Base-by-base conservation (phyloP, 1,140 invertebrate species). In the Acromyrmex charruanus region DNA sequence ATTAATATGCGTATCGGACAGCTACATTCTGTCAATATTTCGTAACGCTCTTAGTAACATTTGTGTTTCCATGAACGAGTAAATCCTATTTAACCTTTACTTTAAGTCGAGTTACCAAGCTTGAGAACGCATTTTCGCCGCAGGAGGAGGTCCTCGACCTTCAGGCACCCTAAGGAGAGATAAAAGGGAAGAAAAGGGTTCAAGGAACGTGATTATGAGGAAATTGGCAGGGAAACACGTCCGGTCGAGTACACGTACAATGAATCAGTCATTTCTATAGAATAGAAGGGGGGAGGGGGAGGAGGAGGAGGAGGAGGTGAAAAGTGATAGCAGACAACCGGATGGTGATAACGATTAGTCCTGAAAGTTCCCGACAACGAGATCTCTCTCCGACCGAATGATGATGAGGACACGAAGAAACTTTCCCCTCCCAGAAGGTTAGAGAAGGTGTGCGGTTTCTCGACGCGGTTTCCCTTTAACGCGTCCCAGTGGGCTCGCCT, bases 321-420 rank as follows among this genome's bases (percentile, higher is more conserved):
- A 79, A 82, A 80, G 77, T 81, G 85, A 87, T 63, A 69, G 74
- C 68, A 59, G 85, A 82, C 80, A 61, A 89, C 66, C 72, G 82
- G 49, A 71, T 53, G 86, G 68, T 28, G 39, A 85, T 77, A 66
- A 21, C 61, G 61, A 85, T 85, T 85, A 85, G 53, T 81, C 74
- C 84, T 16, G 39, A 85, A 85, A 77, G 63, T 85, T 79, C 44
- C 14, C 21, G 49, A 49, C 14, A 79, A 68, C 61, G 61, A 66
- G 84, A 66, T 85, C 63, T 79, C 82, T 85, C 82, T 85, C 58
- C 68, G 39, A 59, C 35, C 80, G 55, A 74, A 84, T 35, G 80
- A 74, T 74, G 80, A 74, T 74, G 80, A 84, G 80, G 80, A 84
- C 39, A 82, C 72, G 74, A 39, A 85, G 82, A 53, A 85, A 85